These are phyloP conservation scores for Sialis fuliginosa DNA, from an alignment of 2,888 invertebrate species.

Conservation along the genomic window DNA sequence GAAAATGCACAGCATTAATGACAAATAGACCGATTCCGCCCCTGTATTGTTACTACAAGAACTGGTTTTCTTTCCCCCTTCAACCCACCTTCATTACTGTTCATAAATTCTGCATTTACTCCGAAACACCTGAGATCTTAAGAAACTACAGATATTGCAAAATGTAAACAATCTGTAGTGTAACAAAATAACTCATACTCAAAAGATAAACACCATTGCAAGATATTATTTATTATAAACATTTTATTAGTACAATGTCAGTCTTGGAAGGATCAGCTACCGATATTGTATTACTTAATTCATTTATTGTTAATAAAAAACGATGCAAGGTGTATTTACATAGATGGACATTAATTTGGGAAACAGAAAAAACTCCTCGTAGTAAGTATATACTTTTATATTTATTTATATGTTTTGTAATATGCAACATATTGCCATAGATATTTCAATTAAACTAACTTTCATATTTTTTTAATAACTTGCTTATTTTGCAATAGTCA, in stretches of 20 bases:
- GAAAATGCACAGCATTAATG: too few species aligned
- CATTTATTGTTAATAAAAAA: constrained; percentile 41
- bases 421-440: neutral
- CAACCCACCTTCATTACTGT: too few species aligned
- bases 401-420: neutral
- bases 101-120: too few species aligned
- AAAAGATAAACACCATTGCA: too few species aligned
- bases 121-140: too few species aligned
- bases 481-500: neutral
- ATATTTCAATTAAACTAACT: neutral
- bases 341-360: constrained; percentile 42
- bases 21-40: too few species aligned
- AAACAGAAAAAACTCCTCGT: constrained; percentile 34
- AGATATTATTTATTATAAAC: too few species aligned
- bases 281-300: constrained; percentile 27
- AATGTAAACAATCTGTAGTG: too few species aligned
- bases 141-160: too few species aligned
- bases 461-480: neutral
- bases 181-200: too few species aligned
- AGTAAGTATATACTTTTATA: constrained; percentile 23
- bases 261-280: neutral
- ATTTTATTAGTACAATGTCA: neutral
- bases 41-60: too few species aligned
- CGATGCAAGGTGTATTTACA: constrained; percentile 43
- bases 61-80: too few species aligned